phyloP scores from a whole-genome alignment of 2,797 vertebrate genomes.

The Hipposideros larvatus region DNA sequence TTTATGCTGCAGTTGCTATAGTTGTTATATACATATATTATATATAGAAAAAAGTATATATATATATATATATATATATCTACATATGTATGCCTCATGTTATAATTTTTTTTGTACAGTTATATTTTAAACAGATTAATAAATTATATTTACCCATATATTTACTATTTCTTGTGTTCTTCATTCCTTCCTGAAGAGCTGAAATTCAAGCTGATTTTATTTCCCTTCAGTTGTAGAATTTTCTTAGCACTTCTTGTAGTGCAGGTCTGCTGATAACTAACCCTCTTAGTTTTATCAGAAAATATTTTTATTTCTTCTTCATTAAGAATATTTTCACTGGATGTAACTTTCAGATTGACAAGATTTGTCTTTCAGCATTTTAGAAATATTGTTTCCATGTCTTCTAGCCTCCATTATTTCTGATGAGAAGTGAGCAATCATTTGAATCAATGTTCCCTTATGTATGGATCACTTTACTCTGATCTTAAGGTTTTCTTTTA shows the following conservation, averaged over 20 bases:
- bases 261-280: not conserved
- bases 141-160: constrained; percentile 73
- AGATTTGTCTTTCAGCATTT: constrained; percentile 37
- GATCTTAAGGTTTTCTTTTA: constrained; percentile 9
- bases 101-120: constrained; percentile 48
- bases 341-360: constrained; percentile 34
- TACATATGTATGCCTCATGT: constrained; percentile 22
- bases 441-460: constrained; percentile 29
- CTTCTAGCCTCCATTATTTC: constrained; percentile 10
- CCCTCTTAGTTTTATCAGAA: constrained; percentile 6
- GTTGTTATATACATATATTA: not conserved
- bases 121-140: constrained; percentile 60
- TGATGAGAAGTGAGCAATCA: constrained; percentile 40
- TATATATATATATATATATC: not conserved
- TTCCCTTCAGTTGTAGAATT: constrained; percentile 53
- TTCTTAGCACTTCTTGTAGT: constrained; percentile 55
- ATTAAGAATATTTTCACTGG: constrained; percentile 9
- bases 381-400: constrained; percentile 12
- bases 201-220: constrained; percentile 62
- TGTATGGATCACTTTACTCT: constrained; percentile 14
- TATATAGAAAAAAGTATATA: not conserved
- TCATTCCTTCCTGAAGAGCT: constrained; percentile 56
- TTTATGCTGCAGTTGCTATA: not conserved
- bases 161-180: constrained; percentile 61
- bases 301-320: constrained; percentile 45